A percentile compares a stretch with the other conserved stretches of the same genome.
Evolutionary conservation across 1,140 invertebrate genomes (phyloP).

Genomic region (Camponotus pennsylvanicus): DNA sequence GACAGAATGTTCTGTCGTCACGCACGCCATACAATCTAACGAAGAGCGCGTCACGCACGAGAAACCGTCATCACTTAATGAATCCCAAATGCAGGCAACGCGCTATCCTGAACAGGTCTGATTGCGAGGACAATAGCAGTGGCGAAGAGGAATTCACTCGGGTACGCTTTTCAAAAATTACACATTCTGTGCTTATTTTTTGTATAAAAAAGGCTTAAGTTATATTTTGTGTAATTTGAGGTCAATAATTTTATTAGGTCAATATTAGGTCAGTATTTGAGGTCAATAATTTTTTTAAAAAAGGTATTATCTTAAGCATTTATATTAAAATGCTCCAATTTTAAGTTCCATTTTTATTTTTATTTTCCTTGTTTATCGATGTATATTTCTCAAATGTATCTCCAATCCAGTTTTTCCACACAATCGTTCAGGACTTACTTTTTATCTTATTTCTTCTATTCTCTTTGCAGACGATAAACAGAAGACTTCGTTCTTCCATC

Average conservation of each 20-base stretch:
- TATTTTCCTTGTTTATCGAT: background rate
- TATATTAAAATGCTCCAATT: background rate
- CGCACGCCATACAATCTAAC: slow-evolving; percentile 82
- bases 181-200: background rate
- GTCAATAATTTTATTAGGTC: background rate
- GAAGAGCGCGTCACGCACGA: slow-evolving; percentile 79
- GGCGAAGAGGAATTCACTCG: slow-evolving; percentile 85
- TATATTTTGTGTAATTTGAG: background rate
- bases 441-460: background rate
- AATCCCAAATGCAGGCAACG: slow-evolving; percentile 81
- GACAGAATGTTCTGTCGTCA: slow-evolving; percentile 77
- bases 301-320: background rate
- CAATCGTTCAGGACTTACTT: background rate
- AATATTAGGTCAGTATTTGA: background rate
- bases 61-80: slow-evolving; percentile 81
- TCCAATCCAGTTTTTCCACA: slow-evolving; percentile 1
- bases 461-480: slow-evolving; percentile 80
- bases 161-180: slow-evolving; percentile 65
- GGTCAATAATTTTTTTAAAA: background rate
- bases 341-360: background rate
- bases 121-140: slow-evolving; percentile 86
- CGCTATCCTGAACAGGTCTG: slow-evolving; percentile 81
- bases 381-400: background rate
- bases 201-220: background rate
- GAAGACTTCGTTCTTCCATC: slow-evolving; percentile 77